phyloP scores from a whole-genome alignment of 2,797 vertebrate genomes.

The Setipinna tenuifilis region DNA sequence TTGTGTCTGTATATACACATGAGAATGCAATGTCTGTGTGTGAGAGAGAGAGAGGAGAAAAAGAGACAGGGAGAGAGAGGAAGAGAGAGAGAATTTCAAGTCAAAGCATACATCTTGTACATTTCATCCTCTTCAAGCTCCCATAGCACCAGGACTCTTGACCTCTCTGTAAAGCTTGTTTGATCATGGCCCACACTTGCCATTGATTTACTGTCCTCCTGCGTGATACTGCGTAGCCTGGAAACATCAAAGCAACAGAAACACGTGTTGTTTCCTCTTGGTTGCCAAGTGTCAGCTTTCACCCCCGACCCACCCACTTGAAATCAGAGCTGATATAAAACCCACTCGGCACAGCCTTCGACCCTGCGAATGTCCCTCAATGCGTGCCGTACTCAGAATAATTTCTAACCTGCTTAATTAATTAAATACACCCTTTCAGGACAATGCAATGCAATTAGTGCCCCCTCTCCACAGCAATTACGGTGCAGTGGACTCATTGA shows the following conservation, averaged over 20 bases:
- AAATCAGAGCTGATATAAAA: neutral
- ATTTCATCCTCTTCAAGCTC: neutral
- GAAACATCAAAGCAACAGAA: slow-evolving; percentile 7
- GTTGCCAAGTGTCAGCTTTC: slow-evolving; percentile 10
- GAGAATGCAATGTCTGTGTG: neutral
- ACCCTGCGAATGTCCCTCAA: neutral
- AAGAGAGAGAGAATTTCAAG: too few species aligned
- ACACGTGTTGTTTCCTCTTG: neutral
- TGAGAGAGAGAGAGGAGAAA: neutral
- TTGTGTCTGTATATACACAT: neutral
- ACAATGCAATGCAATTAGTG: neutral
- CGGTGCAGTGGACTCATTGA: slow-evolving; percentile 18
- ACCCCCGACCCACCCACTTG: neutral
- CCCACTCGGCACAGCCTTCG: neutral
- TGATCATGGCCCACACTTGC: neutral
- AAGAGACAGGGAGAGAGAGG: too few species aligned
- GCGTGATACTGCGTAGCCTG: neutral
- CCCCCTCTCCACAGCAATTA: slow-evolving; percentile 10
- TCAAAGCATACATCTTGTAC: neutral
- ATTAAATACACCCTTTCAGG: neutral
- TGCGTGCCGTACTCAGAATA: neutral
- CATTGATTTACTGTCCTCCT: slow-evolving; percentile 11
- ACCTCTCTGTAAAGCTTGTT: neutral
- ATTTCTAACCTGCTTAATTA: slow-evolving; percentile 3
- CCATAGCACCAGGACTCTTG: neutral